These are phyloP conservation scores for Remorina albescens DNA, from an alignment of 2,797 vertebrate genomes.

Conservation along the genomic window DNA sequence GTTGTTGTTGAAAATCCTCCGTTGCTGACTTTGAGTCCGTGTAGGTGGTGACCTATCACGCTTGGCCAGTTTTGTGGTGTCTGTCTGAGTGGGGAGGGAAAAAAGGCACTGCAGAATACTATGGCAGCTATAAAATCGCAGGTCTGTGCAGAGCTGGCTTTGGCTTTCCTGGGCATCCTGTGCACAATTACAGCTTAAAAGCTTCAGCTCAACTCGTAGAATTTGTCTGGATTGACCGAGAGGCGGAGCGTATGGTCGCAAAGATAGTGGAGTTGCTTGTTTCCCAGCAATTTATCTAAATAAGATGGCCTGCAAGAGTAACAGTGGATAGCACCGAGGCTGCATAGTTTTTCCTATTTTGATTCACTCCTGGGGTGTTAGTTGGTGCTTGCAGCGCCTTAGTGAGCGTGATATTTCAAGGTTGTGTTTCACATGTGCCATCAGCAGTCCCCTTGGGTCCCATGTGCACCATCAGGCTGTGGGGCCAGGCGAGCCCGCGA, in stretches of 20 bases:
- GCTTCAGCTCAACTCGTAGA: conserved; percentile 91
- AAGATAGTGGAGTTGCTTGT: conserved; percentile 89
- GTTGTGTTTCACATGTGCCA: conserved; percentile 74
- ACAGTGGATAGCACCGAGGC: conserved; percentile 31
- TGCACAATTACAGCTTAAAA: conserved; percentile 94
- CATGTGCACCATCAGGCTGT: conserved; percentile 58
- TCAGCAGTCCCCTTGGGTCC: conserved; percentile 40
- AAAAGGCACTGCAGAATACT: conserved; percentile 89
- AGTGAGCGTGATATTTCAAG: conserved; percentile 73
- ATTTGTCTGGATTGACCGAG: conserved; percentile 92
- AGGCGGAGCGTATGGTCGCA: conserved; percentile 90
- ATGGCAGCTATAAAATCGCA: conserved; percentile 92
- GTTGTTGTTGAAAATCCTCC: conserved; percentile 48
- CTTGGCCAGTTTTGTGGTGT: conserved; percentile 85
- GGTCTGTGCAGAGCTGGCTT: conserved; percentile 92
- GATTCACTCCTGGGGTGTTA: conserved; percentile 30
- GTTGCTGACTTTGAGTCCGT: conserved; percentile 79
- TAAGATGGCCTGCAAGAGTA: conserved; percentile 53
- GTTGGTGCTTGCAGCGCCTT: conserved; percentile 44
- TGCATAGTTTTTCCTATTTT: conserved; percentile 28
- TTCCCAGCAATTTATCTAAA: conserved; percentile 71
- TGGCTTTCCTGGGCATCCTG: conserved; percentile 89
- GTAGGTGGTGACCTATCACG: conserved; percentile 85
- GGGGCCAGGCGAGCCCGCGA: conserved; percentile 70
- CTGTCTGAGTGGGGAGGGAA: conserved; percentile 81